Percentiles rank a stretch among this genome's conserved stretches.
phyloP scores from a whole-genome alignment of 2,797 vertebrate genomes.

The Pangasius larnaudii region DNA sequence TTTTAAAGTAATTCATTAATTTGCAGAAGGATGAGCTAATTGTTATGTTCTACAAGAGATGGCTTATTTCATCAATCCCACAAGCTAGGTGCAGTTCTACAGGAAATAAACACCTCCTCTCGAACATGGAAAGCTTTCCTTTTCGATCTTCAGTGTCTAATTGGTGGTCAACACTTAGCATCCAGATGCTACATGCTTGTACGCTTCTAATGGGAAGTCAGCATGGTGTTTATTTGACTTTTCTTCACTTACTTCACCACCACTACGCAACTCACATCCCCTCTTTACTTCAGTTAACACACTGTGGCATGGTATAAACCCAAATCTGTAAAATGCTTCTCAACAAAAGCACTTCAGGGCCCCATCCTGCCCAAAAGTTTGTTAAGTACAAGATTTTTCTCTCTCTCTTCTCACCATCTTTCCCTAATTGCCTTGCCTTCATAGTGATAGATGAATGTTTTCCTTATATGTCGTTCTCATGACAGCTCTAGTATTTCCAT shows the following conservation, averaged over 20 bases:
- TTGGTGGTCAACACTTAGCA: constrained; percentile 68
- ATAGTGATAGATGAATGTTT: constrained; percentile 64
- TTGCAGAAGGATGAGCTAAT: background rate
- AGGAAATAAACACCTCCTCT: constrained; percentile 24
- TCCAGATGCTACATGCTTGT: constrained; percentile 67
- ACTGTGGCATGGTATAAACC: constrained; percentile 52
- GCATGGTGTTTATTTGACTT: constrained; percentile 69
- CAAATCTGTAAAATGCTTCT: constrained; percentile 62
- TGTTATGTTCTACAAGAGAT: background rate
- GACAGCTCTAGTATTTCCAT: constrained; percentile 11
- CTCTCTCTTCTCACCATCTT: constrained; percentile 17
- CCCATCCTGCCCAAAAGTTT: constrained; percentile 64
- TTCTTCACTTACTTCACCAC: constrained; percentile 56
- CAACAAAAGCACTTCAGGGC: background rate
- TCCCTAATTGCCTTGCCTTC: constrained; percentile 58
- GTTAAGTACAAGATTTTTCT: constrained; percentile 58
- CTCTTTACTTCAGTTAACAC: constrained; percentile 45
- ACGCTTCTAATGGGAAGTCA: constrained; percentile 64
- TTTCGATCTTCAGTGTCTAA: constrained; percentile 63
- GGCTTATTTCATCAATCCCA: background rate
- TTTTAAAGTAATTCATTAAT: background rate
- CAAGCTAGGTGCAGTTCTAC: background rate
- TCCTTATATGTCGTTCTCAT: background rate
- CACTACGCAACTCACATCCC: constrained; percentile 58
- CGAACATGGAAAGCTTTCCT: constrained; percentile 43